Base-by-base conservation (phyloP, 2,113 vertebrate species). In the Phainopepla nitens region DNA sequence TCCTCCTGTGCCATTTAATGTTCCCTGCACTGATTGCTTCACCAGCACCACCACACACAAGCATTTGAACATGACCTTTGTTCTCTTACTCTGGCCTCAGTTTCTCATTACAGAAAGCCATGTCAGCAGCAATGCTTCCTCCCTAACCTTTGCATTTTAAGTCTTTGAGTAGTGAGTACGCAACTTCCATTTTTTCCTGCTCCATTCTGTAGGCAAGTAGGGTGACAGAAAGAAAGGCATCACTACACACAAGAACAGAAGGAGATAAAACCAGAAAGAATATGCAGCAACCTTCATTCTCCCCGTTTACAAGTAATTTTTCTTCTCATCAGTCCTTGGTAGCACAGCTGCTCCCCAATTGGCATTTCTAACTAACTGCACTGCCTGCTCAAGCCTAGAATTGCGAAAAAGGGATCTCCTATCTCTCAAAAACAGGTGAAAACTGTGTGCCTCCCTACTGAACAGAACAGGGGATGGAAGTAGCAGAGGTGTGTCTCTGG, bases 211-310 rank as follows among this genome's bases (percentile, higher is more conserved):
- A 49, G 60, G 64, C n/a, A 39, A 73, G 54, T 28, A 35, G 44
- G 15, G 11, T 64, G 25, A 64, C 5, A 69, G 79, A 73, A 70
- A 57, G 64, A 58, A 62, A 71, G 42, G 15, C 0, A 0, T 11
- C 60, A 33, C 29, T 36, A 28, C 0, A 0, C 12, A 13, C 8
- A 57, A 8, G 24, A 64, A 14, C 0, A 71, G 31, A 39, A 73
- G 21, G 47, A 75, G 6, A 49, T 27, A 77, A 84, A 76, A n/a
- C 5, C 29, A 51, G 41, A 61, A 89, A 75, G 29, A 68, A 76
- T 45, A 76, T 2, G 14, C 33, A 69, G 31, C 29, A 51, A 58
- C n/a, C 71, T 88, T 62, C 18, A 31, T 79, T 87, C 47, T 69
- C 24, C 41, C 41, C 14, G 29, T 47, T 90, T 72, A 42, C 28